Evolutionary conservation across 2,113 vertebrate species (phyloP), one percentile per base, ranked within the genome.

Genomic region (Salvator merianae): DNA sequence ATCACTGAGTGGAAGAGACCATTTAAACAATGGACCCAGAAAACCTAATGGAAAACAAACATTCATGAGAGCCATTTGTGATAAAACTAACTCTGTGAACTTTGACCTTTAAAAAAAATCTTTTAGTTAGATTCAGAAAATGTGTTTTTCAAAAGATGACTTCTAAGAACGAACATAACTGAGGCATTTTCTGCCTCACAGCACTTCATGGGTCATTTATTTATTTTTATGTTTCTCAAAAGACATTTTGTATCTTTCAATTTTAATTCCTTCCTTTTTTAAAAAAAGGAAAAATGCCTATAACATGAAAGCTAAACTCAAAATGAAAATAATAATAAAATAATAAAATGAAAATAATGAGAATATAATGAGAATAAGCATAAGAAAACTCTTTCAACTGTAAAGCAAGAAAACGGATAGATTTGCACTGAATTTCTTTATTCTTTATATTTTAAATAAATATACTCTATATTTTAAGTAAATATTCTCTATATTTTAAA

Each of bases 21-120:
- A 92, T 99, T 99, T 96, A 99, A 97, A 99, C 99, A 99, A 98
- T 99, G 98, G 95, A 98, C 96, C 99, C 98, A 99, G 97, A 99
- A 99, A 97, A 99, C 99, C 99, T 99, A 94, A 90, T 92, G 94
- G 93, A 95, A 96, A 94, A 96, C 93, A 96, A 94, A 96, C 97
- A 97, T 96, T 95, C 96, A 97, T 97, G 97, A 97, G 97, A 98
- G 97, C 96, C 95, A 93, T 95, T 94, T 95, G 95, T 95, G 95
- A 96, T 96, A 96, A 79, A 97, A 97, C 96, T 96, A 95, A 96
- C 95, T 94, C 93, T 87, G 91, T 97, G 97, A 99, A 97, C 98
- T 94, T 93, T 97, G 97, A 98, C 97, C 97, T 89, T 92, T 88
- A 95, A 20, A 59, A 59, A 59, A 59, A 98, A 97, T 98, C 94